Percentiles rank a stretch among this genome's conserved stretches.
Conservation (phyloP, 2,888 invertebrate species). For the Eupithecia exiguata region DNA sequence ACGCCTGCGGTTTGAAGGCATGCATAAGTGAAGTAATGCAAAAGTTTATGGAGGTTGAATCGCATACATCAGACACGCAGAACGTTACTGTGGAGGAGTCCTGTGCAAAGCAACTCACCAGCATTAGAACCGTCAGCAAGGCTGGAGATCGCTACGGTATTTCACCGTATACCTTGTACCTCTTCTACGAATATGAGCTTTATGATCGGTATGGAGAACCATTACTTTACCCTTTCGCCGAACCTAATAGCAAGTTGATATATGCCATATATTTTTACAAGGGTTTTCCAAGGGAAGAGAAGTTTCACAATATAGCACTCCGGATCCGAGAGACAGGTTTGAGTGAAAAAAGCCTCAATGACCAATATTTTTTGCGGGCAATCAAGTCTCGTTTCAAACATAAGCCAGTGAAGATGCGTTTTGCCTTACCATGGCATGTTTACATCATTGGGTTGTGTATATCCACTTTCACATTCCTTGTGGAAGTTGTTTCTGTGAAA, state of each 20-base stretch:
- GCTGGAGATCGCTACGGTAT: conserved; percentile 53
- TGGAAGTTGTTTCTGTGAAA: conserved; percentile 42
- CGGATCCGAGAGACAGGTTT: conserved; percentile 60
- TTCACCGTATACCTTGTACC: conserved; percentile 49
- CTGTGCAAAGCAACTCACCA: conserved; percentile 46
- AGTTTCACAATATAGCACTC: conserved; percentile 48
- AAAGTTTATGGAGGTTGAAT: conserved; percentile 36
- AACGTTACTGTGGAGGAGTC: conserved; percentile 23
- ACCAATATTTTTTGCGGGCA: conserved; percentile 41
- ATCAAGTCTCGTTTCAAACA: conserved; percentile 41
- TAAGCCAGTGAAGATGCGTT: conserved; percentile 26
- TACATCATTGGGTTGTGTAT: conserved; percentile 48
- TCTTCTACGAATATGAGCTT: conserved; percentile 51
- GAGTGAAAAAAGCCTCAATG: conserved; percentile 43
- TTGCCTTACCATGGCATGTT: conserved; percentile 57
- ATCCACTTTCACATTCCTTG: conserved; percentile 46
- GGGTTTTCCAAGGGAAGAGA: conserved; percentile 60
- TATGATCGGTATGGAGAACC: conserved; percentile 50
- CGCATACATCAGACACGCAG: conserved; percentile 2
- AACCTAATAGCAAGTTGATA: conserved; percentile 55
- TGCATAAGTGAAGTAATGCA: conserved; percentile 57
- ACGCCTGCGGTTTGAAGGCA: conserved; percentile 48
- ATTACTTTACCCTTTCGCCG: conserved; percentile 45
- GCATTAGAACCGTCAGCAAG: conserved; percentile 54
- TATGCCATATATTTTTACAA: conserved; percentile 64